phyloP scores from a whole-genome alignment of 2,797 vertebrate species.

The Myiotriccus ornatus region DNA sequence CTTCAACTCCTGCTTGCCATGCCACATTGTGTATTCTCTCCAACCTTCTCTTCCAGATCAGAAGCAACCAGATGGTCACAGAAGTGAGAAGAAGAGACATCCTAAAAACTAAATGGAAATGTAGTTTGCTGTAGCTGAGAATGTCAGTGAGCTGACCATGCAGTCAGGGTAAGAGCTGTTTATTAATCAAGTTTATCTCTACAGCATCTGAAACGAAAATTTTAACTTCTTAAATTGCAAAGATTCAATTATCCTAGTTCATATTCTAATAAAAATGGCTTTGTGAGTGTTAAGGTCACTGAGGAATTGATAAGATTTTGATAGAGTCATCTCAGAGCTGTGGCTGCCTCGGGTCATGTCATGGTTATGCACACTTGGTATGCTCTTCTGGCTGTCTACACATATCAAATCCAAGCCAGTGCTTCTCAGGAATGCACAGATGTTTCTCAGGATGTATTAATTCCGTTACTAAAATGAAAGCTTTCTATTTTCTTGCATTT shows the following conservation, averaged over 20 bases:
- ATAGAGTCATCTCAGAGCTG: neutral
- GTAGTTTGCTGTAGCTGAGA: neutral
- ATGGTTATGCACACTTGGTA: neutral
- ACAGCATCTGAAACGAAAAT: neutral
- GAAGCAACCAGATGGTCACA: neutral
- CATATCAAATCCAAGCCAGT: neutral
- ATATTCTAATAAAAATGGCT: neutral
- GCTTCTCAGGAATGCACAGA: constrained; percentile 28
- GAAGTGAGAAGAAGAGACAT: neutral
- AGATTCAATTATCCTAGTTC: neutral
- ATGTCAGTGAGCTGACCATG: neutral
- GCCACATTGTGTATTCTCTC: neutral
- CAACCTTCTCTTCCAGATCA: neutral
- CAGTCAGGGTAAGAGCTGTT: neutral
- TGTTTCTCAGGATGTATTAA: neutral
- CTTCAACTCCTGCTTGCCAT: neutral
- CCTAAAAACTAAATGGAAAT: neutral
- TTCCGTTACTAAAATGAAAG: neutral
- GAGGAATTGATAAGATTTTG: neutral
- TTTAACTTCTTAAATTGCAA: neutral
- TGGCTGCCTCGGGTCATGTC: neutral
- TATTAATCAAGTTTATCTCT: neutral
- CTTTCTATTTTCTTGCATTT: constrained; percentile 1
- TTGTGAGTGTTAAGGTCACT: neutral
- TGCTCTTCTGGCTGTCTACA: neutral